A percentile compares a stretch with the other conserved stretches of the same genome.
Evolutionary conservation across 1,140 invertebrate genomes (phyloP).

Genomic region (Branchinecta lynchi): DNA sequence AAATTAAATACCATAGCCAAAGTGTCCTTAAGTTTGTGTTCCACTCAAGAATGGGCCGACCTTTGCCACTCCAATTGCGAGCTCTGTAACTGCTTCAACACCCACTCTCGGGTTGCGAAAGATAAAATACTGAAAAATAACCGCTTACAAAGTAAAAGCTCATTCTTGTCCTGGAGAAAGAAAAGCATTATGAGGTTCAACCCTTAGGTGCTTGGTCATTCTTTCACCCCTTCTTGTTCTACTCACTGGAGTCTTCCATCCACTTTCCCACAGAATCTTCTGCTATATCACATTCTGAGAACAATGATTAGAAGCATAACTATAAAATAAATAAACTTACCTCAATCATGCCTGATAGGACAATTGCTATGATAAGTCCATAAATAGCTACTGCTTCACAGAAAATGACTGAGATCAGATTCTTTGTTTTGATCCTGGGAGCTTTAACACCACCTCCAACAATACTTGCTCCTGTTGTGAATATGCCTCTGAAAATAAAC

Average conservation of each 20-base stretch:
- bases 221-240: conserved; percentile 21
- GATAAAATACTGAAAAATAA: too few relatives aligned
- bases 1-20: not conserved
- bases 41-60: too few relatives aligned
- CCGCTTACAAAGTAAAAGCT: too few relatives aligned
- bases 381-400: conserved; percentile 98
- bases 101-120: too few relatives aligned
- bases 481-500: conserved; percentile 54
- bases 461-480: conserved; percentile 90
- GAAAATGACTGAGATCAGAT: conserved; percentile 97
- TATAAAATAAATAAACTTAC: conserved; percentile 27
- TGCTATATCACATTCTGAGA: conserved; percentile 13
- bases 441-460: conserved; percentile 95
- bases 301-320: conserved; percentile 3
- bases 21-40: too few relatives aligned
- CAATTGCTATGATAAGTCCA: conserved; percentile 94
- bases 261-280: conserved; percentile 6
- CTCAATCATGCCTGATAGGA: conserved; percentile 67
- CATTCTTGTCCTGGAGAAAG: too few relatives aligned
- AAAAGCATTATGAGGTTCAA: not conserved
- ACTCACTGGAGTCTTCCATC: not conserved
- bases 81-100: too few relatives aligned
- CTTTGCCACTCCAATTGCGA: too few relatives aligned
- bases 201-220: not conserved
- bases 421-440: conserved; percentile 97